Evolutionary conservation across 1,140 invertebrate genomes (phyloP).

Genomic region (Bilobella aurantiaca): DNA sequence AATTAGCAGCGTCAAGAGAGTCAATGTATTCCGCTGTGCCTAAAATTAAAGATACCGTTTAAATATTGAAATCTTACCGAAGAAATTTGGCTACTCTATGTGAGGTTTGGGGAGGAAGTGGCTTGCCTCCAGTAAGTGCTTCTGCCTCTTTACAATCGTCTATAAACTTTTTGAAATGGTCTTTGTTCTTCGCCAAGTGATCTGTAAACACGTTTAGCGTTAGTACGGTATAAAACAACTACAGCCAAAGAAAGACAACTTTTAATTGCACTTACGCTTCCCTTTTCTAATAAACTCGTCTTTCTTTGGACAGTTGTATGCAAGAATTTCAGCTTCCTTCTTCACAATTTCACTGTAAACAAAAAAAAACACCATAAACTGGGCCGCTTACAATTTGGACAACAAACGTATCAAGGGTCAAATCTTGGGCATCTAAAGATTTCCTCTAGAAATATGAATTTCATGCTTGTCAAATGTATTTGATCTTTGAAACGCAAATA

Average conservation of each 20-base stretch:
- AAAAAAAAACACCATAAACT: not conserved
- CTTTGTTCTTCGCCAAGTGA: not conserved
- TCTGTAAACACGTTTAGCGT: not conserved
- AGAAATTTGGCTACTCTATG: not conserved
- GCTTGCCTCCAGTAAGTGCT: not conserved
- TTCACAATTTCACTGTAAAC: not conserved
- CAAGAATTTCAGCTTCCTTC: not conserved
- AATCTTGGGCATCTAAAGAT: no score
- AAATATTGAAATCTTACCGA: no score
- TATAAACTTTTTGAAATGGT: not conserved
- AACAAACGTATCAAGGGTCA: no score
- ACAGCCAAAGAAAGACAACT: not conserved
- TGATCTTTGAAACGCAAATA: not conserved
- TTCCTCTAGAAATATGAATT: no score
- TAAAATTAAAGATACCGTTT: not conserved
- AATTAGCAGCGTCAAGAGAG: not conserved
- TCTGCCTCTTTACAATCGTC: not conserved
- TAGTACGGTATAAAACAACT: not conserved
- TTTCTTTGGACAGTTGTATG: not conserved
- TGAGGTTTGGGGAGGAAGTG: not conserved
- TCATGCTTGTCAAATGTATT: no score
- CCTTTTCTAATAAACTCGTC: not conserved
- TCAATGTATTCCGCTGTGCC: not conserved
- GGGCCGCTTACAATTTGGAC: no score
- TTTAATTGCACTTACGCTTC: not conserved